Conservation (phyloP, 64 coral and sea anemone species). For the Pocillopora verrucosa region DNA sequence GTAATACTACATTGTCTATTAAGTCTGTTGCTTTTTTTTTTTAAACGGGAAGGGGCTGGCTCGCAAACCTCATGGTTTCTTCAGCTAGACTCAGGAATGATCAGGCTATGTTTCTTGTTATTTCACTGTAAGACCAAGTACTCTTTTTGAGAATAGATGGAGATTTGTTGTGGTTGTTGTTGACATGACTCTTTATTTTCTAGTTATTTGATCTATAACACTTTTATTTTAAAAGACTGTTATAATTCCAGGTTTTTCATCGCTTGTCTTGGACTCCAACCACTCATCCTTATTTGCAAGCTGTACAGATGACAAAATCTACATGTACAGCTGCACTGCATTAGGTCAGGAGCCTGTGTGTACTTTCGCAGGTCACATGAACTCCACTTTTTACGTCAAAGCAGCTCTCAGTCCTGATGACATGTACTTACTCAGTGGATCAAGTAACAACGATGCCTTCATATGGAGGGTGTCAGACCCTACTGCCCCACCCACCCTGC, state of each 20-base stretch:
- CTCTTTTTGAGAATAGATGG: no score
- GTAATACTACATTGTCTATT: no score
- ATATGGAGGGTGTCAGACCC: constrained; percentile 84
- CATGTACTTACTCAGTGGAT: constrained; percentile 83
- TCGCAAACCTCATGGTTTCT: no score
- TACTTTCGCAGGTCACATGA: constrained; percentile 79
- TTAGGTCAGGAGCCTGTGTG: constrained; percentile 64
- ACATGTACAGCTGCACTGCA: constrained; percentile 89
- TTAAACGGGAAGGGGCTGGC: no score
- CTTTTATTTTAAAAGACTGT: neutral
- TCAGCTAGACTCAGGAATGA: no score
- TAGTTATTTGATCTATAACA: no score
- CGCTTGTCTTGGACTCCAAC: constrained; percentile 82
- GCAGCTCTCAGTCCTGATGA: constrained; percentile 89
- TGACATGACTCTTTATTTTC: no score
- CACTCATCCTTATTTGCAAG: constrained; percentile 87
- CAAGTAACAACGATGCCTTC: constrained; percentile 80
- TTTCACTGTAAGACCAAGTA: no score
- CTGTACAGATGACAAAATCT: constrained; percentile 91
- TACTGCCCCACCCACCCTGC: constrained; percentile 52
- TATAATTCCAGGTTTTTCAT: constrained; percentile 83
- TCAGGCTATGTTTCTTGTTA: no score
- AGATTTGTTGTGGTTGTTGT: no score
- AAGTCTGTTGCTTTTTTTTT: no score
- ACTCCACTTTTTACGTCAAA: constrained; percentile 98